A percentile compares a stretch with the other conserved stretches of the same genome.
Evolutionary conservation across 2,113 vertebrate genomes (phyloP).

Genomic region (Macquaria ambigua): DNA sequence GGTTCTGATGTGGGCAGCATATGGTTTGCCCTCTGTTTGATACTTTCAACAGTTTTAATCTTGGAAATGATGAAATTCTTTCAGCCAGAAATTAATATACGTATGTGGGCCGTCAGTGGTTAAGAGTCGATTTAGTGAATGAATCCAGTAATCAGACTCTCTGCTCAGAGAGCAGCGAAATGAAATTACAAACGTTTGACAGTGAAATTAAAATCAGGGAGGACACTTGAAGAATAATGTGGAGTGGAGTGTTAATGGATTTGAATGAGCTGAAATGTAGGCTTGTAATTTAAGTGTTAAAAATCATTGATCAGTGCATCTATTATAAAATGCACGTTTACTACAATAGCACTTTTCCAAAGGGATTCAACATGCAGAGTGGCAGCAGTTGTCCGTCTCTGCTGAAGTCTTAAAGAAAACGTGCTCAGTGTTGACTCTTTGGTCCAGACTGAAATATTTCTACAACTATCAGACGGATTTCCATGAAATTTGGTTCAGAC

Average conservation of each 20-base stretch:
- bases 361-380: neutral
- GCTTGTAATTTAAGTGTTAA: neutral
- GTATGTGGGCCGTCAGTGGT: neutral
- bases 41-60: constrained; percentile 2
- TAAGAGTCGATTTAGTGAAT: neutral
- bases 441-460: too few species aligned
- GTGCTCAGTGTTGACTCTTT: too few species aligned
- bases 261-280: neutral
- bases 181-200: constrained; percentile 4
- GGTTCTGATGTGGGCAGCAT: neutral
- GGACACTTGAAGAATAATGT: neutral
- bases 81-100: neutral
- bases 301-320: neutral
- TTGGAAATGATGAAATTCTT: neutral
- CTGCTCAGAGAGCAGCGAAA: neutral
- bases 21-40: neutral
- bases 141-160: constrained; percentile 23
- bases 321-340: neutral
- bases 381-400: too few species aligned
- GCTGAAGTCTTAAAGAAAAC: neutral
- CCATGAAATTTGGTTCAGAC: too few species aligned
- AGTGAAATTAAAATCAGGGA: constrained; percentile 8
- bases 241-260: neutral
- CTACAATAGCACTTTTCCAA: neutral
- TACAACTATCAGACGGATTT: too few species aligned